Evolutionary conservation across 2,888 invertebrate species (phyloP).

Genomic region (Lycocerus yunnanus): DNA sequence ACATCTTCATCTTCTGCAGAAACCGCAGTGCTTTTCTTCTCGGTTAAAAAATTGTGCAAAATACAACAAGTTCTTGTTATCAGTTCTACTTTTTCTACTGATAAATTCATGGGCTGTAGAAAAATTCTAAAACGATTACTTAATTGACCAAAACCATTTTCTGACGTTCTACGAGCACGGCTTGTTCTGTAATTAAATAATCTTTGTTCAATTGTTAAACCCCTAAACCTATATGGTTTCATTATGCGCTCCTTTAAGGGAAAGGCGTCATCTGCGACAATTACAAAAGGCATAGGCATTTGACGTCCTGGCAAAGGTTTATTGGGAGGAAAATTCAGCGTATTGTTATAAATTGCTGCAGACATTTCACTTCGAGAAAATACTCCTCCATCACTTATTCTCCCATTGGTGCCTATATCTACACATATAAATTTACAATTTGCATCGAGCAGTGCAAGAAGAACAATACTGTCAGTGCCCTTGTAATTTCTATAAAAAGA

Average conservation of each 20-base stretch:
- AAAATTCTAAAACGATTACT: too few relatives aligned
- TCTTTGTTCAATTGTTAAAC: background rate
- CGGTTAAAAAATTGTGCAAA: constrained; percentile 2
- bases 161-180: background rate
- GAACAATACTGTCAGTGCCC: background rate
- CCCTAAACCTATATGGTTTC: constrained; percentile 1
- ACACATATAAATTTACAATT: too few relatives aligned
- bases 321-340: background rate
- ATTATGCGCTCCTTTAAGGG: too few relatives aligned
- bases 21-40: background rate
- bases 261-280: constrained; percentile 10
- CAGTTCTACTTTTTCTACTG: too few relatives aligned
- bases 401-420: too few relatives aligned
- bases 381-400: too few relatives aligned
- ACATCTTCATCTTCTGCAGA: too few relatives aligned
- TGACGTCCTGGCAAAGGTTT: background rate
- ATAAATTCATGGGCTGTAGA: too few relatives aligned
- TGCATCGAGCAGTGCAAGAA: too few relatives aligned
- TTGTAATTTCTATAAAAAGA: too few relatives aligned
- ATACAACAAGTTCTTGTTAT: too few relatives aligned
- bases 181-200: constrained; percentile 6
- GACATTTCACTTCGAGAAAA: constrained; percentile 16
- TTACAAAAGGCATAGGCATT: background rate
- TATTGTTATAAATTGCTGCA: background rate
- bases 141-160: too few relatives aligned